A percentile compares a stretch with the other conserved stretches of the same genome.
These are phyloP conservation scores for Eremobia ochroleuca DNA, from an alignment of 2,888 invertebrate genomes.

Conservation along the genomic window DNA sequence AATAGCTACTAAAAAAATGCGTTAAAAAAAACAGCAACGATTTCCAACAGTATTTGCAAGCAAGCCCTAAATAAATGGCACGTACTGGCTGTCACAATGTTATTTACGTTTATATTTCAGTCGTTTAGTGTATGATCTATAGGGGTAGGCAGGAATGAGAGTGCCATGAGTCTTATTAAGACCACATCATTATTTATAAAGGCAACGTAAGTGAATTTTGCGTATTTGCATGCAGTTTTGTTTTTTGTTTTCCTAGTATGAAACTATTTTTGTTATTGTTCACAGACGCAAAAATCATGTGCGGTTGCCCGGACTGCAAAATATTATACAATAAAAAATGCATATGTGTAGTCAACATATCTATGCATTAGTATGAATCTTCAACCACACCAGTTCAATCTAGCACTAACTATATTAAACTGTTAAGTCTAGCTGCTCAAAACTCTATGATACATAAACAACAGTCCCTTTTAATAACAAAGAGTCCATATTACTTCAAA, in stretches of 20 bases:
- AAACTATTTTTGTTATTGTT: background rate
- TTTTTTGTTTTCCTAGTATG: too few relatives aligned
- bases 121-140: constrained; percentile 35
- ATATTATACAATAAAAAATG: constrained; percentile 38
- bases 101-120: constrained; percentile 48
- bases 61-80: constrained; percentile 55
- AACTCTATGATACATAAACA: constrained; percentile 44
- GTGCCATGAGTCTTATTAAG: background rate
- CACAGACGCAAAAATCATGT: constrained; percentile 4
- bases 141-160: constrained; percentile 19
- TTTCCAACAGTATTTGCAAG: constrained; percentile 36
- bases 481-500: constrained; percentile 52
- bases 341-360: constrained; percentile 36
- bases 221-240: background rate
- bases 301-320: constrained; percentile 2
- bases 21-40: background rate
- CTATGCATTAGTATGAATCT: constrained; percentile 38
- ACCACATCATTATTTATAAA: background rate
- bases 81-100: constrained; percentile 41
- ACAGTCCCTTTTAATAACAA: constrained; percentile 55
- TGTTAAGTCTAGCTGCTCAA: constrained; percentile 45
- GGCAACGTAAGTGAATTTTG: background rate
- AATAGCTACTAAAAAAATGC: background rate
- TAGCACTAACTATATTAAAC: constrained; percentile 38
- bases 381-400: constrained; percentile 37